These are phyloP conservation scores for Ctenomys sociabilis DNA, from an alignment of 2,113 vertebrate species.

Conservation along the genomic window DNA sequence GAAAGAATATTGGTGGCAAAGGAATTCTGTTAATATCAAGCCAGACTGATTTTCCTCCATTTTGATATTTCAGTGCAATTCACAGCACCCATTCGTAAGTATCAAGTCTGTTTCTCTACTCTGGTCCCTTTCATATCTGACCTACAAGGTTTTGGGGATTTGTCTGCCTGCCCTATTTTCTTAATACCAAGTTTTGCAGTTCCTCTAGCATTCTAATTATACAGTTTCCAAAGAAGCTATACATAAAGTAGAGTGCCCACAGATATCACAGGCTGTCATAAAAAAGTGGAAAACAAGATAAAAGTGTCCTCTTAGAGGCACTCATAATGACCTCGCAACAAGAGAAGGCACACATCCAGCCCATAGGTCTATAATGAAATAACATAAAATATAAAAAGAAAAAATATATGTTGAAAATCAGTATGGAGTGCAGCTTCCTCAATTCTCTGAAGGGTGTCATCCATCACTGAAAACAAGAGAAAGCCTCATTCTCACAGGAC, in stretches of 20 bases:
- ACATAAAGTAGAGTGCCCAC: not conserved
- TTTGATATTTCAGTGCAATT: conserved; percentile 78
- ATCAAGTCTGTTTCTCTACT: not conserved
- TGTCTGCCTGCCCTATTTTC: not conserved
- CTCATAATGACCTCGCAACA: not conserved
- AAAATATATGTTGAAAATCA: not conserved
- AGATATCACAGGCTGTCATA: not conserved
- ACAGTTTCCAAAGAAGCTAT: not conserved
- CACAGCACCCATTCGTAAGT: conserved; percentile 71
- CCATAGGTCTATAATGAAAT: not conserved
- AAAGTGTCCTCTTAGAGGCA: not conserved
- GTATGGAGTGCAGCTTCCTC: not conserved
- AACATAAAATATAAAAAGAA: not conserved
- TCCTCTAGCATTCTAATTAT: not conserved
- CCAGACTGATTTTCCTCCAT: not conserved
- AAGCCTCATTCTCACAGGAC: not conserved
- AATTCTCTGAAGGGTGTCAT: not conserved
- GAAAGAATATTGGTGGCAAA: not conserved
- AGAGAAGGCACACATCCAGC: not conserved
- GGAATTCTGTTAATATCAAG: not conserved
- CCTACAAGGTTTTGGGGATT: not conserved
- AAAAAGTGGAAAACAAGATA: not conserved
- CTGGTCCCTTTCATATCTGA: not conserved
- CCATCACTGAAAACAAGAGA: not conserved
- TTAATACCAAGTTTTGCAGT: not conserved